Conservation (phyloP, 2,888 invertebrate species). For the Sinohyriopsis cumingii region DNA sequence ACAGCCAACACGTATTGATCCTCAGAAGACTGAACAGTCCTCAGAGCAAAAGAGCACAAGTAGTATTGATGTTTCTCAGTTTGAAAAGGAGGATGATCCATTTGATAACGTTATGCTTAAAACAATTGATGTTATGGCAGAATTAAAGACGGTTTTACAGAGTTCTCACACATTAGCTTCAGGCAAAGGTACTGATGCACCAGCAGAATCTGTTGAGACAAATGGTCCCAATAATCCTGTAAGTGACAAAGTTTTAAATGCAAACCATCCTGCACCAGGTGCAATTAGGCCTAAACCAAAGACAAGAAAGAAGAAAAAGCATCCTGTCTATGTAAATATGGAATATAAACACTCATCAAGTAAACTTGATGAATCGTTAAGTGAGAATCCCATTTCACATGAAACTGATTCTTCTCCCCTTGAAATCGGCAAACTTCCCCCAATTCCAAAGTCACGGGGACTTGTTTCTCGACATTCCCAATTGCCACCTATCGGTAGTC, state of each 20-base stretch:
- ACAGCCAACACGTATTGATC: constrained; percentile 45
- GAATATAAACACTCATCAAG: constrained; percentile 9
- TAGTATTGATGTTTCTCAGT: constrained; percentile 54
- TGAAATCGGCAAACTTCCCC: constrained; percentile 33
- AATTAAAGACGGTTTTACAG: constrained; percentile 51
- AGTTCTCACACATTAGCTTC: constrained; percentile 13
- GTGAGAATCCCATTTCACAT: not conserved
- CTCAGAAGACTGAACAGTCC: constrained; percentile 1
- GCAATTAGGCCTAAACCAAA: constrained; percentile 2
- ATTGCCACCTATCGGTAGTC: constrained; percentile 41
- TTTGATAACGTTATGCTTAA: constrained; percentile 62
- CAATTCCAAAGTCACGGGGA: constrained; percentile 40
- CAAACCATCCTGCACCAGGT: not conserved
- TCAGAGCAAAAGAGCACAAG: constrained; percentile 11
- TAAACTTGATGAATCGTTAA: not conserved
- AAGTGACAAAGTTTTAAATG: constrained; percentile 4
- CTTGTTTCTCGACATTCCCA: constrained; percentile 26
- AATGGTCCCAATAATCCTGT: not conserved
- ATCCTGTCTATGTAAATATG: constrained; percentile 28
- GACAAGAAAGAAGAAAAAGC: constrained; percentile 9
- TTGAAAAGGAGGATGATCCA: constrained; percentile 62
- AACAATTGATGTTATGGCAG: constrained; percentile 61
- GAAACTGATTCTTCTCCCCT: constrained; percentile 1
- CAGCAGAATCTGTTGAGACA: not conserved
- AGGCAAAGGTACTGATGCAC: not conserved